Percentiles rank a stretch among this genome's conserved stretches.
Evolutionary conservation across 2,797 vertebrate species (phyloP).

Genomic region (Phalanger gymnotis): DNA sequence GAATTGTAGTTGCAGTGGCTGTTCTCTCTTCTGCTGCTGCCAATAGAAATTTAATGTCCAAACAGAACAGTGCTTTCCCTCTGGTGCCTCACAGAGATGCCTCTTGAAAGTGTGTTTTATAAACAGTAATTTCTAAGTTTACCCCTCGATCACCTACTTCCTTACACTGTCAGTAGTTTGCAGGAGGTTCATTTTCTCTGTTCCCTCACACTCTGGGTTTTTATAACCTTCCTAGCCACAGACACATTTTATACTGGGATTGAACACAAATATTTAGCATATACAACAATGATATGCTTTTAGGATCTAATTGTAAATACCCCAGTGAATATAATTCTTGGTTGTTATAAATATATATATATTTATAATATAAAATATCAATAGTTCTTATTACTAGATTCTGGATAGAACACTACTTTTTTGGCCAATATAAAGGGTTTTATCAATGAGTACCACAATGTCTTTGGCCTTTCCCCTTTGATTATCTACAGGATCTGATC

Average conservation of each 20-base stretch:
- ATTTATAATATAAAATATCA: too few species aligned
- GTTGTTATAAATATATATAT: too few species aligned
- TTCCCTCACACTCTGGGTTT: not conserved
- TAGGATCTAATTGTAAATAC: not conserved
- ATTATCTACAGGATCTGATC: not conserved
- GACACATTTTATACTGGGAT: not conserved
- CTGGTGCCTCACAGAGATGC: not conserved
- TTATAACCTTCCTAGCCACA: not conserved
- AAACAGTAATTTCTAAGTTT: not conserved
- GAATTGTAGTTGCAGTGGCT: not conserved
- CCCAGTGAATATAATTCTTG: too few species aligned
- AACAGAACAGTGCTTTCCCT: not conserved
- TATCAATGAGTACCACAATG: not conserved
- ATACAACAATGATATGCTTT: not conserved
- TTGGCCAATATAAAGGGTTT: not conserved
- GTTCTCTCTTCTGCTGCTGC: not conserved
- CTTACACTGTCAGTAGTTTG: not conserved
- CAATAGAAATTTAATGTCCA: not conserved
- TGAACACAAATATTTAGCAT: not conserved
- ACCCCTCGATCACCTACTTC: not conserved
- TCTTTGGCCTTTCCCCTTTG: not conserved
- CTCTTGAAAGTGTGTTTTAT: not conserved
- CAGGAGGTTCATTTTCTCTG: not conserved
- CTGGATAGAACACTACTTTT: not conserved
- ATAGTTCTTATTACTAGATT: not conserved